Base-by-base conservation (phyloP, 2,113 vertebrate species). In the Anoplopoma fimbria region DNA sequence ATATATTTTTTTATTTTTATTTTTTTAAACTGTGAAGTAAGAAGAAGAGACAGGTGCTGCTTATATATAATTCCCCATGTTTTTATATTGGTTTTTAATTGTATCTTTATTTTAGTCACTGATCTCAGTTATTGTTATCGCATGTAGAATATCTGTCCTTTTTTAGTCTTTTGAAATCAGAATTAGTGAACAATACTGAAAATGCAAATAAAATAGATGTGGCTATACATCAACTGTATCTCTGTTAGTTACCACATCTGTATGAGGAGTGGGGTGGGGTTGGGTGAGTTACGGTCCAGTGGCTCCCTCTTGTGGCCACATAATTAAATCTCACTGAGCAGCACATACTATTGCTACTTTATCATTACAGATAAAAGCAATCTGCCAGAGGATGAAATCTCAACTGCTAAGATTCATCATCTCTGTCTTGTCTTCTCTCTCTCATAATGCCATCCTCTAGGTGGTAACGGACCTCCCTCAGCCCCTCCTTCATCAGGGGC, bases 401-500 rank as follows among this genome's bases (percentile, higher is more conserved):
- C 0, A 1, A 64, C 2, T 77, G 29, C 33, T 73, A 25, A 49
- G 5, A 67, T 61, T 49, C 13, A 49, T 72, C 17, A 75, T 77
- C 27, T 64, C 14, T 69, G 38, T 84, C 33, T 17, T 76, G 13
- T 74, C 25, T 29, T 57, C 21, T 45, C 29, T 72, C 14, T 64
- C 29, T 31, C 27, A 45, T 75, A 40, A 29, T 69, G 3, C 79
- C 10, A 0, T 87, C 36, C 4, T 77, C 53, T 89, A 99, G 98
- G 97, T 92, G 98, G 97, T 93, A 98, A 97, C 69, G 97, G 96
- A 55, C 96, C 97, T 85, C 95, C 96, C 68, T 94, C 95, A 4
- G 95, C 92, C 36, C 96, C 98, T 86, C 97, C 98, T 65, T 95
- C 97, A 75, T 94, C 86, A 95, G 96, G 95, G 94, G 96, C 95